These are phyloP conservation scores for Drosophila kanapiae DNA, from an alignment of 1,140 invertebrate genomes.

Conservation along the genomic window DNA sequence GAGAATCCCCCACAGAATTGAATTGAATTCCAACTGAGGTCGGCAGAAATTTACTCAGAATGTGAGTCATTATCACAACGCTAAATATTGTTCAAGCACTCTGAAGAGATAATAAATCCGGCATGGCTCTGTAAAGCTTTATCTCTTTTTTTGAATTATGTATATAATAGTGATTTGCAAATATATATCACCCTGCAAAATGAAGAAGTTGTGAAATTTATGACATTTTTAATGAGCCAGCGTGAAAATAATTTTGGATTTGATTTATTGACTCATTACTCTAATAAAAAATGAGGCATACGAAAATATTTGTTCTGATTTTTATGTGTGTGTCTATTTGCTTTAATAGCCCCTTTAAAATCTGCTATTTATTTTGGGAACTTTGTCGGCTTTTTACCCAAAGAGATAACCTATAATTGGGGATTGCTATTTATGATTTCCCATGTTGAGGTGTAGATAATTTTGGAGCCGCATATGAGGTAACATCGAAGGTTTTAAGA, in stretches of 20 bases:
- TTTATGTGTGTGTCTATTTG: not conserved
- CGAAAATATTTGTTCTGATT: not conserved
- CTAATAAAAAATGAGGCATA: not conserved
- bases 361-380: not conserved
- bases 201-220: constrained; percentile 7
- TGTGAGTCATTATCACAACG: constrained; percentile 21
- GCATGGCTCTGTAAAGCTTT: constrained; percentile 11
- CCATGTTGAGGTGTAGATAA: constrained; percentile 1
- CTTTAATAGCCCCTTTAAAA: constrained; percentile 3
- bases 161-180: constrained; percentile 31
- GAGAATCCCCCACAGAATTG: not conserved
- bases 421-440: not conserved
- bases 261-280: constrained; percentile 5
- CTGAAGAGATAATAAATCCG: constrained; percentile 22
- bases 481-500: not conserved
- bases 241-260: not conserved
- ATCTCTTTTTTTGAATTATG: constrained; percentile 16
- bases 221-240: constrained; percentile 10
- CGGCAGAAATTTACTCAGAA: not conserved
- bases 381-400: constrained; percentile 1
- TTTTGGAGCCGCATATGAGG: not conserved
- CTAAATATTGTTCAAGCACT: constrained; percentile 14
- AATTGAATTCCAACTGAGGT: not conserved
- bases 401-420: constrained; percentile 1
- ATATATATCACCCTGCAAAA: constrained; percentile 10